These are phyloP conservation scores for Callipepla squamata DNA, from an alignment of 2,113 vertebrate genomes.

Conservation along the genomic window DNA sequence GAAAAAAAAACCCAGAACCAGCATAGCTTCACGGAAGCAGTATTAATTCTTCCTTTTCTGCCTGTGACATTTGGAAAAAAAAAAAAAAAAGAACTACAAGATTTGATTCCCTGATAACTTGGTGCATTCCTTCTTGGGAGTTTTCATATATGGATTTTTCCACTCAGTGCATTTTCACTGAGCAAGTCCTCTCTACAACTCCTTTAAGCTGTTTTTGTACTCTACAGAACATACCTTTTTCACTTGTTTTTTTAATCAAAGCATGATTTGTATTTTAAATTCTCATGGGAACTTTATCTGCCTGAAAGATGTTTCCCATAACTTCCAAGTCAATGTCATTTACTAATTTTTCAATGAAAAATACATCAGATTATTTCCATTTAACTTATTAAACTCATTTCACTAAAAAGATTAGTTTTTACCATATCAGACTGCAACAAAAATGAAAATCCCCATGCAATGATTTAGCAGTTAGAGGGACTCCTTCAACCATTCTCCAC, in stretches of 20 bases:
- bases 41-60: neutral
- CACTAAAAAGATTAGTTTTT: neutral
- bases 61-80: neutral
- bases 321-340: neutral
- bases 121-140: neutral
- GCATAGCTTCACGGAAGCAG: neutral
- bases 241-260: neutral
- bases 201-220: neutral
- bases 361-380: neutral
- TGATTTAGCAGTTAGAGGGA: neutral
- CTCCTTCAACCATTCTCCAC: neutral
- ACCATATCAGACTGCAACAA: neutral
- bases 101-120: no score
- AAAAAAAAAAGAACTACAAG: neutral
- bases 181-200: neutral
- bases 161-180: neutral
- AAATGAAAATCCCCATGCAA: neutral
- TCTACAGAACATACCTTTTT: neutral
- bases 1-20: neutral
- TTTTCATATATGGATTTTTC: neutral
- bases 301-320: neutral
- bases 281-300: neutral
- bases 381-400: neutral
- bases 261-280: neutral
- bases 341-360: neutral